Conservation (phyloP, 2,888 invertebrate genomes). For the Drosophila emarginata region DNA sequence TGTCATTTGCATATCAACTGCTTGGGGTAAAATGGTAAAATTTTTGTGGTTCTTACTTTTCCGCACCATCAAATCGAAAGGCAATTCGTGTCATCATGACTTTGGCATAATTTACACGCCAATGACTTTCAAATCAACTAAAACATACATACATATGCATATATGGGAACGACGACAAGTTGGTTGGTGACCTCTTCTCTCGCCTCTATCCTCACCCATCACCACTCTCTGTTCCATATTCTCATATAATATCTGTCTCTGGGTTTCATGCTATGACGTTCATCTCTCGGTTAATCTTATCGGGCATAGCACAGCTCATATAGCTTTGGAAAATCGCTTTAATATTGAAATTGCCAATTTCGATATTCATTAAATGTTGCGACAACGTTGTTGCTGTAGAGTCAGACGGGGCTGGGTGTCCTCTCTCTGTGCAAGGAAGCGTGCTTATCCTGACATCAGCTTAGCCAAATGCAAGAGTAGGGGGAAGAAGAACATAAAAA, state of each 20-base stretch:
- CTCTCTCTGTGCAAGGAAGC: constrained; percentile 51
- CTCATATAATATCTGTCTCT: neutral
- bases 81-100: constrained; percentile 54
- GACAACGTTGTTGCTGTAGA: constrained; percentile 17
- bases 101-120: constrained; percentile 71
- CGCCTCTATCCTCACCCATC: neutral
- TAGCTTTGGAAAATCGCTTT: constrained; percentile 67
- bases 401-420: neutral
- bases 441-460: constrained; percentile 69
- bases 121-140: constrained; percentile 68
- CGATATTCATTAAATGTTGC: constrained; percentile 71
- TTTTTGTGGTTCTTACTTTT: constrained; percentile 70
- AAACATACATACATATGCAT: constrained; percentile 19
- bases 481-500: neutral
- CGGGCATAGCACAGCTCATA: constrained; percentile 71
- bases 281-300: constrained; percentile 69
- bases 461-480: constrained; percentile 28
- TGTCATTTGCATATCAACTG: constrained; percentile 64
- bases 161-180: neutral
- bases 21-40: constrained; percentile 27
- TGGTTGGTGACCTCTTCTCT: neutral
- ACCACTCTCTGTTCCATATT: no score
- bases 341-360: constrained; percentile 75
- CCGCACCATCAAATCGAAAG: constrained; percentile 69
- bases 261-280: constrained; percentile 23